phyloP scores from a whole-genome alignment of 1,140 invertebrate genomes.

The Drosophila biarmipes region DNA sequence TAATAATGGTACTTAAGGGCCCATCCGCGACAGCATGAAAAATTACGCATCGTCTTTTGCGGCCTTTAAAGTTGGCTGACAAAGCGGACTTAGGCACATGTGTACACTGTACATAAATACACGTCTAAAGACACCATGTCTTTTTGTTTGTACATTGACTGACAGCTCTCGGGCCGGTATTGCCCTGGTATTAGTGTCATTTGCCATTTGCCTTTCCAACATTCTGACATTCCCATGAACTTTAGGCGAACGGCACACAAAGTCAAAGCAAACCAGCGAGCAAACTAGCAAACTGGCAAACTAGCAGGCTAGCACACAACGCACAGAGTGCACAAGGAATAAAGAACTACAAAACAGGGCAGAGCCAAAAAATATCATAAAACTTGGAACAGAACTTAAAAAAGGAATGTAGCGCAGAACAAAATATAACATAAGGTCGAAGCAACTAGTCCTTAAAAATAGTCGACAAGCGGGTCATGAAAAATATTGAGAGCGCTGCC shows the following conservation, averaged over 20 bases:
- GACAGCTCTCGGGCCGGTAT: slow-evolving; percentile 56
- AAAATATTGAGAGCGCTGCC: slow-evolving; percentile 5
- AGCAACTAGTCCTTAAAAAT: slow-evolving; percentile 57
- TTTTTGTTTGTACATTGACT: slow-evolving; percentile 55
- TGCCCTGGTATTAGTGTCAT: slow-evolving; percentile 71
- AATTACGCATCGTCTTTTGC: neutral
- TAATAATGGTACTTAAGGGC: too few relatives aligned
- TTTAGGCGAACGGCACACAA: slow-evolving; percentile 41
- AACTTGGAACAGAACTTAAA: slow-evolving; percentile 34
- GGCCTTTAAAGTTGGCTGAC: slow-evolving; percentile 6
- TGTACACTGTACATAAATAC: neutral
- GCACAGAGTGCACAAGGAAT: slow-evolving; percentile 32
- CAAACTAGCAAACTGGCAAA: slow-evolving; percentile 10
- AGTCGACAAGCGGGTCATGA: slow-evolving; percentile 35
- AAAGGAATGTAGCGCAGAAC: slow-evolving; percentile 4
- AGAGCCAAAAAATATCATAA: slow-evolving; percentile 33
- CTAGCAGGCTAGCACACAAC: slow-evolving; percentile 18
- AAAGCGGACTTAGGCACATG: neutral
- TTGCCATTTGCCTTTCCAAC: slow-evolving; percentile 56
- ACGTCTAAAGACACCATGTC: neutral
- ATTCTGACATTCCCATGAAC: slow-evolving; percentile 60
- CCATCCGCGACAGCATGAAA: too few relatives aligned
- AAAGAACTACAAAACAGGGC: slow-evolving; percentile 16
- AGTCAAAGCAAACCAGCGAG: slow-evolving; percentile 50
- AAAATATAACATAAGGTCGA: slow-evolving; percentile 56